These are phyloP conservation scores for Agrochola circellaris DNA, from an alignment of 2,888 invertebrate species.

Conservation along the genomic window DNA sequence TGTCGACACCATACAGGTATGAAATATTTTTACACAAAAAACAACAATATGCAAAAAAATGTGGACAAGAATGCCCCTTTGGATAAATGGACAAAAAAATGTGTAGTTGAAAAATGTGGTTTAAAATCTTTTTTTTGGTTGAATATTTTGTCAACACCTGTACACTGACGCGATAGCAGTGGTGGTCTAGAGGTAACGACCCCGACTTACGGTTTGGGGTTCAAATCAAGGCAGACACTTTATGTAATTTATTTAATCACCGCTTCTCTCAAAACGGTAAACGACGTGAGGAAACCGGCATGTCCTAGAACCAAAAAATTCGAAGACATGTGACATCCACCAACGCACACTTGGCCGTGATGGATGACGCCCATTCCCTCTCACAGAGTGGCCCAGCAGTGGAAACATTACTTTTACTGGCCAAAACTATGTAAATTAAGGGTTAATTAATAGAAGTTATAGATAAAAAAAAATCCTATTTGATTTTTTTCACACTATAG, in stretches of 20 bases:
- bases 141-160: background rate
- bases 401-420: background rate
- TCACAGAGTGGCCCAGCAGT: background rate
- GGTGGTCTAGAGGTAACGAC: no score
- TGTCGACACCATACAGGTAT: slow-evolving; percentile 87
- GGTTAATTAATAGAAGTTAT: background rate
- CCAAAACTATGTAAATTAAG: background rate
- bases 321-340: background rate
- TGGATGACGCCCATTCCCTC: background rate
- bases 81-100: background rate
- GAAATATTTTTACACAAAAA: slow-evolving; percentile 4
- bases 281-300: background rate
- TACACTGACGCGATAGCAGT: background rate
- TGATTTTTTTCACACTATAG: background rate
- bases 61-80: slow-evolving; percentile 18
- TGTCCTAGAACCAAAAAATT: background rate
- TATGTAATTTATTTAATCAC: background rate
- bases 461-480: background rate
- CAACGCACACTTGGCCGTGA: background rate
- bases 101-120: background rate
- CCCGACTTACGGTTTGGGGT: no score
- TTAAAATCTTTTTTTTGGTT: background rate
- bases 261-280: no score
- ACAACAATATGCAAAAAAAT: slow-evolving; percentile 8
- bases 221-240: background rate